A percentile compares a stretch with the other conserved stretches of the same genome.
Conservation (phyloP, 2,797 vertebrate species). For the Muscicapa comitata region DNA sequence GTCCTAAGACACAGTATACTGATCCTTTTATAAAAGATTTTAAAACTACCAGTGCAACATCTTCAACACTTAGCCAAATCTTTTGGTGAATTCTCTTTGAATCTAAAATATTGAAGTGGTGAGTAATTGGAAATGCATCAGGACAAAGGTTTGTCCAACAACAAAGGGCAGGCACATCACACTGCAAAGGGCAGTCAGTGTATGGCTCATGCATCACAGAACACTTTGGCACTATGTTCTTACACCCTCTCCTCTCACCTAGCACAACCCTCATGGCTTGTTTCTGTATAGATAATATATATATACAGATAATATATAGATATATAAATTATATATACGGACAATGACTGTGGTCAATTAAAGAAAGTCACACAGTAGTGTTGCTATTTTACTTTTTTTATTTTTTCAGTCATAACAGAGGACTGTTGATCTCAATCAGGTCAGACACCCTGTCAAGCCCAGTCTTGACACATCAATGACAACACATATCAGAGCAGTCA, state of each 20-base stretch:
- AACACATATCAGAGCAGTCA: slow-evolving; percentile 62
- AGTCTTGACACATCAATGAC: slow-evolving; percentile 57
- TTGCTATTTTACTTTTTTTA: neutral
- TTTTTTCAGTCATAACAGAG: neutral
- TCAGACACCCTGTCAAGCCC: slow-evolving; percentile 51
- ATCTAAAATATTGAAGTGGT: neutral
- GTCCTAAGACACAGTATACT: neutral
- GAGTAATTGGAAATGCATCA: neutral
- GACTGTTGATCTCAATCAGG: slow-evolving; percentile 58
- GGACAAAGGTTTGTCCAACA: neutral
- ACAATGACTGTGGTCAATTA: neutral
- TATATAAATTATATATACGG: neutral
- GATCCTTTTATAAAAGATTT: neutral
- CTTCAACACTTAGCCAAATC: neutral
- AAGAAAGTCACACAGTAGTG: neutral
- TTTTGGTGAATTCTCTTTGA: slow-evolving; percentile 24
- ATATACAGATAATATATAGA: too few species aligned
- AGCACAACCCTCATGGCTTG: accelerated
- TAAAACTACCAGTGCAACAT: neutral
- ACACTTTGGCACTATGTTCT: neutral
- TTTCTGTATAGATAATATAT: neutral
- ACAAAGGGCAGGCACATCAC: neutral
- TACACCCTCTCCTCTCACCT: neutral
- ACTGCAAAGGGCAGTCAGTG: neutral
- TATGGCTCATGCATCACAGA: neutral